Evolutionary conservation across 2,888 invertebrate species (phyloP).

Genomic region (Digitonthophagus gazella): DNA sequence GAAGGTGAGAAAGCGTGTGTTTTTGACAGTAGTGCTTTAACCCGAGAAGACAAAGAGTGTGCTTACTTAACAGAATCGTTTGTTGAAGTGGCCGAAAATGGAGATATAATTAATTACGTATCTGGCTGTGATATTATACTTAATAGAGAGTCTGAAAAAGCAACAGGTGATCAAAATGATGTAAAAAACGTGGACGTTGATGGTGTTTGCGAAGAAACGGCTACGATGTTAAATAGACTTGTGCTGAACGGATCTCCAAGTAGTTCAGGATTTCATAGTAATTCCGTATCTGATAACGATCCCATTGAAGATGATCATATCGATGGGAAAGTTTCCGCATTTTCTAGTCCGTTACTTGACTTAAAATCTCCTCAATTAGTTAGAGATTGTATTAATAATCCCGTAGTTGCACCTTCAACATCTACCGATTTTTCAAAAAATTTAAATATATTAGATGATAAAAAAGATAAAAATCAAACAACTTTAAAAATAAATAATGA

Average conservation of each 20-base stretch:
- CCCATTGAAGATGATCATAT: constrained; percentile 17
- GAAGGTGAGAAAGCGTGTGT: constrained; percentile 49
- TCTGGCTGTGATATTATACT: constrained; percentile 23
- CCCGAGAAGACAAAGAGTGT: constrained; percentile 29
- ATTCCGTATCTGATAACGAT: constrained; percentile 25
- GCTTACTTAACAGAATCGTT: constrained; percentile 28
- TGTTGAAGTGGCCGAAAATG: constrained; percentile 25
- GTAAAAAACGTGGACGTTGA: constrained; percentile 15
- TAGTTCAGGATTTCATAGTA: constrained; percentile 34
- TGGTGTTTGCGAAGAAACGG: constrained; percentile 1
- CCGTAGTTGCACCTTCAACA: constrained; percentile 8
- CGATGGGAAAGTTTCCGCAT: constrained; percentile 11
- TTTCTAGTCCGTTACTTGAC: constrained; percentile 30
- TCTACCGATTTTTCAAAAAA: not conserved
- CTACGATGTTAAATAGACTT: constrained; percentile 12
- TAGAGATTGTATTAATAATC: constrained; percentile 33
- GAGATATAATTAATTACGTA: constrained; percentile 22
- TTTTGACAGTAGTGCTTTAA: constrained; percentile 27
- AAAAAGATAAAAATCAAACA: not conserved
- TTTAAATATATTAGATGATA: not conserved
- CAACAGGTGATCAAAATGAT: constrained; percentile 2
- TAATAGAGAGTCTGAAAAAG: not conserved
- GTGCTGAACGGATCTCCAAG: constrained; percentile 24
- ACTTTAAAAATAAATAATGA: not conserved
- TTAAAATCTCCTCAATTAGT: constrained; percentile 48